Evolutionary conservation across 35 echinoderm and acorn worm genomes (phyloP).

Genomic region (Ophioderma brevispina): DNA sequence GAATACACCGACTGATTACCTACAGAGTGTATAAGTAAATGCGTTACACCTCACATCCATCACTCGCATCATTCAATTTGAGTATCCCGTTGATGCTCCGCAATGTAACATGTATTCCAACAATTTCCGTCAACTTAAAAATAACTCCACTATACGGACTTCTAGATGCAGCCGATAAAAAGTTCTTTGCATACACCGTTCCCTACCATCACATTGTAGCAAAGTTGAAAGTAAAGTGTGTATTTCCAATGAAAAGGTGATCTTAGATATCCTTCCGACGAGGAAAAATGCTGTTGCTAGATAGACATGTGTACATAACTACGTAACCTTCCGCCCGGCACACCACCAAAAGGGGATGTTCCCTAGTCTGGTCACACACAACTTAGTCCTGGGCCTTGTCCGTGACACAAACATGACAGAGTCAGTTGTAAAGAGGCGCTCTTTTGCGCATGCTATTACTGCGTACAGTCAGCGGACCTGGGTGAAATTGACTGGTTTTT

Average conservation of each 20-base stretch:
- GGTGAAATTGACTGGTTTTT: too few species aligned
- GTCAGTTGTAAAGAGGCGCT: too few species aligned
- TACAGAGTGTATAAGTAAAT: background rate
- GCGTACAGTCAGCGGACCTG: too few species aligned
- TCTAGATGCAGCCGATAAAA: background rate
- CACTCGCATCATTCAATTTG: background rate
- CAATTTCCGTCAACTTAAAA: background rate
- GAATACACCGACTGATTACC: background rate
- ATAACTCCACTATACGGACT: background rate
- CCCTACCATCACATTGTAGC: background rate
- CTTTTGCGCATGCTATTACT: too few species aligned
- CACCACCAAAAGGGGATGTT: too few species aligned
- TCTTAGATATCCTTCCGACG: background rate
- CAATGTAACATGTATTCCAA: background rate
- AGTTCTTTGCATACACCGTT: background rate
- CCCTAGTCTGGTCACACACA: too few species aligned
- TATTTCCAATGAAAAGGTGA: constrained; percentile 5
- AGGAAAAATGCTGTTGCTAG: background rate
- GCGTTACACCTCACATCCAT: background rate
- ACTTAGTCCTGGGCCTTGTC: too few species aligned
- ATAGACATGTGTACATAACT: background rate
- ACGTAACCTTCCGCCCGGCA: background rate
- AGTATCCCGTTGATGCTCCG: background rate
- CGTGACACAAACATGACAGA: too few species aligned
- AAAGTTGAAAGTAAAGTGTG: background rate